Evolutionary conservation across 2,113 vertebrate genomes (phyloP), one percentile per base, ranked within the genome.

Genomic region (Stictonetta naevosa): DNA sequence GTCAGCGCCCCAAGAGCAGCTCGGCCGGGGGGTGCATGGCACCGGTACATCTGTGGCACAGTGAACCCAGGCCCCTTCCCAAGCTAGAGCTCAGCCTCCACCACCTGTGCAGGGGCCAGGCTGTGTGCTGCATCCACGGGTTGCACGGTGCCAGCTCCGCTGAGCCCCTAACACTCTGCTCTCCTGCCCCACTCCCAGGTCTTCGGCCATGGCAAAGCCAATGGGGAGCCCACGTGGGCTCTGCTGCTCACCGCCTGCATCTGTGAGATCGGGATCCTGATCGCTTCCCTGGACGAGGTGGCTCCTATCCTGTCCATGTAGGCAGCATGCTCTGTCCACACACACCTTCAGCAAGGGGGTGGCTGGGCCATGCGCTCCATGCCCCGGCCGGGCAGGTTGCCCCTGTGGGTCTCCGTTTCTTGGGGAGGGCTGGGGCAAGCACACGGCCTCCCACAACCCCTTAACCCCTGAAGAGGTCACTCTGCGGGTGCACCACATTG

Each of bases 271-370:
- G 99, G 99, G 68, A 99, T 99, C 97, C 99, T 99, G 90, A 99
- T 99, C 11, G 99, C 99, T 8, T 99, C 99, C 59, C 98, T 99
- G 76, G 99, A 99, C 28, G 96, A 99, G 52, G 99, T 99, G 48
- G 99, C 99, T 92, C 99, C 99, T 83, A 99, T 99, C 97, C 99
- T 99, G 86, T 99, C 99, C 91, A 99, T 99, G 99, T 99, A 98
- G 98, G 98, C 93, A 97, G 90, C 90, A 25, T 76, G 88, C 78
- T 81, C 40, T 82, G 87, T 90, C 75, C 15, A 36, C 58, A 38
- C 1, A 1, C 85, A 40, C 73, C 75, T 80, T 71, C 8, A 9
- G 14, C 29, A 22, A 75, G 80, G 80, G 6, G 14, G 78, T 4
- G 2, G 46, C 29, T 0, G 26, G 69, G 59, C 71, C 36, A 29